These are phyloP conservation scores for Nasua narica DNA, from an alignment of 2,797 vertebrate species.

Conservation along the genomic window DNA sequence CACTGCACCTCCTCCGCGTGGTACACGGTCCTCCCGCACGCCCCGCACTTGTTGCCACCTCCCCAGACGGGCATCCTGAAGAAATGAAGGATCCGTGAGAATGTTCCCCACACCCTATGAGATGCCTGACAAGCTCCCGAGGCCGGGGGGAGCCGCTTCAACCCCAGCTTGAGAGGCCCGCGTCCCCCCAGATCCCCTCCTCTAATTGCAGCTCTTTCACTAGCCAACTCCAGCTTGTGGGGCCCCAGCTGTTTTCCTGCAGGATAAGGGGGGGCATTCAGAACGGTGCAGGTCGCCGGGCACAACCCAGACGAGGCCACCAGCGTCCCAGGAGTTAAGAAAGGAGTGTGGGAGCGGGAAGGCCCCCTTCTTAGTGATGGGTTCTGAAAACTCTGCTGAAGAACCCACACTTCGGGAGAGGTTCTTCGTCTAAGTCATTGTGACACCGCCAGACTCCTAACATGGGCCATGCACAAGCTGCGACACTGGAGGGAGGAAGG, in stretches of 20 bases:
- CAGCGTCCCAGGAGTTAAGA: background rate
- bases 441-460: background rate
- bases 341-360: background rate
- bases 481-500: background rate
- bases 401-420: background rate
- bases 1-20: slow-evolving; percentile 97
- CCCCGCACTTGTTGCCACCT: slow-evolving; percentile 92
- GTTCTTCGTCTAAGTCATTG: background rate
- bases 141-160: background rate
- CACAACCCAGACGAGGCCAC: background rate
- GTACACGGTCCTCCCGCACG: slow-evolving; percentile 91
- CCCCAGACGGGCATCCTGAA: slow-evolving; percentile 95
- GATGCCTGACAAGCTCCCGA: background rate
- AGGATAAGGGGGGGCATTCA: slow-evolving; percentile 31
- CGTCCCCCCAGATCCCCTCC: background rate
- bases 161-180: background rate
- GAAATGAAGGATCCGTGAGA: background rate
- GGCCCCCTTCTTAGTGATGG: background rate
- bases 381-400: background rate
- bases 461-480: background rate
- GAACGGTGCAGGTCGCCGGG: background rate
- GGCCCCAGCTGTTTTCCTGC: background rate
- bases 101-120: accelerated
- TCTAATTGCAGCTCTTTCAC: slow-evolving; percentile 34
- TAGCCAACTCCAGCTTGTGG: background rate